phyloP scores from a whole-genome alignment of 2,797 vertebrate species.

The Schizopygopsis pylzovi region DNA sequence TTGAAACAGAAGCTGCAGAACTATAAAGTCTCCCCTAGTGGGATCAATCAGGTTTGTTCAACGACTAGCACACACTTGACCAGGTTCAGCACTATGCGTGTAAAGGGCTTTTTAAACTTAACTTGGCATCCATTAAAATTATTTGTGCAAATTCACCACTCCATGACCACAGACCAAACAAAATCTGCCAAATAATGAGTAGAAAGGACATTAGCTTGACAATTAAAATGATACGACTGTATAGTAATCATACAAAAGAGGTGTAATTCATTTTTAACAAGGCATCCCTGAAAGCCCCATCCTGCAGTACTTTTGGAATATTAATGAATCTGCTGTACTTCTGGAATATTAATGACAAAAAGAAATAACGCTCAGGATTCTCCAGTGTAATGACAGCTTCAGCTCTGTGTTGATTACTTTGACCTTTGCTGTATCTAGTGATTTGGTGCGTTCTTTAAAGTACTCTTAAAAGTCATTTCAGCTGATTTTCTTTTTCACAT shows the following conservation, averaged over 20 bases:
- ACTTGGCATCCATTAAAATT: slow-evolving; percentile 19
- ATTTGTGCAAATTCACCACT: slow-evolving; percentile 6
- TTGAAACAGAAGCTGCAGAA: slow-evolving; percentile 95
- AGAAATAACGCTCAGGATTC: slow-evolving; percentile 40
- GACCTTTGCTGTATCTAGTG: slow-evolving; percentile 40
- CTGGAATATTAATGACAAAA: slow-evolving; percentile 42
- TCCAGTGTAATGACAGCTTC: slow-evolving; percentile 34
- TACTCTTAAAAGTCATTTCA: slow-evolving; percentile 47
- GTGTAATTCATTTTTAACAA: slow-evolving; percentile 41
- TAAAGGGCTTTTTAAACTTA: slow-evolving; percentile 26
- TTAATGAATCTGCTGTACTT: slow-evolving; percentile 45
- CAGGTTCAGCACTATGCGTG: slow-evolving; percentile 16
- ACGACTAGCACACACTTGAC: slow-evolving; percentile 23
- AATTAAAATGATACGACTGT: slow-evolving; percentile 28
- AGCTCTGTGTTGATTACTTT: slow-evolving; percentile 42
- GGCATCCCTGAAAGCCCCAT: slow-evolving; percentile 40
- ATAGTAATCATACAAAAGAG: slow-evolving; percentile 26
- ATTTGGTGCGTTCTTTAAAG: slow-evolving; percentile 56
- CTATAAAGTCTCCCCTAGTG: slow-evolving; percentile 85
- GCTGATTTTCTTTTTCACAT: slow-evolving; percentile 36
- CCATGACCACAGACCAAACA: not conserved
- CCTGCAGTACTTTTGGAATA: slow-evolving; percentile 42
- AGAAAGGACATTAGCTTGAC: slow-evolving; percentile 20
- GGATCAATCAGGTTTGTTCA: slow-evolving; percentile 82
- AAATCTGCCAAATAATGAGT: slow-evolving; percentile 17